phyloP scores from a whole-genome alignment of 2,888 invertebrate genomes.

The Campoplex nolae region DNA sequence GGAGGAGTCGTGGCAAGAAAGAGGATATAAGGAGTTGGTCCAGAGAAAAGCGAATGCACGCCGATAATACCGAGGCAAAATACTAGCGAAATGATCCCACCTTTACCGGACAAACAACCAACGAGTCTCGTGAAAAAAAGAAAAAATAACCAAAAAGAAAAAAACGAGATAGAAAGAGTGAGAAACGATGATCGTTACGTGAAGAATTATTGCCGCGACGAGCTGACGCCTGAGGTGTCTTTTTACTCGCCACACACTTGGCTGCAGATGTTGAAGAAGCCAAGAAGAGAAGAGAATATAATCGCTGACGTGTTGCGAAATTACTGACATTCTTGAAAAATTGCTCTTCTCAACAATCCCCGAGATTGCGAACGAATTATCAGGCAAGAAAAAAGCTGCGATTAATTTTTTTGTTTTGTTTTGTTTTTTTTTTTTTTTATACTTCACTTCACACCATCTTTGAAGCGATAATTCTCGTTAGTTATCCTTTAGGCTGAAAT shows the following conservation, averaged over 20 bases:
- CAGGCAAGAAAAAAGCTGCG: background rate
- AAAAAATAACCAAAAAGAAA: constrained; percentile 1
- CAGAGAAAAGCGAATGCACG: constrained; percentile 32
- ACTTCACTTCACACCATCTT: constrained; percentile 11
- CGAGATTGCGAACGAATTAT: constrained; percentile 14
- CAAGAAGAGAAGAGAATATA: constrained; percentile 38
- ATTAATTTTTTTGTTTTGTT: background rate
- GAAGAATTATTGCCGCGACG: constrained; percentile 69
- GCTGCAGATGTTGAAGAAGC: constrained; percentile 56
- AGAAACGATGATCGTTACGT: constrained; percentile 66
- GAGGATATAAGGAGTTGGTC: constrained; percentile 68
- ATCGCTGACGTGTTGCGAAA: constrained; percentile 12
- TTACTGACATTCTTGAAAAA: constrained; percentile 49
- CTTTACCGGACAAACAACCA: constrained; percentile 47
- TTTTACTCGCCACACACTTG: constrained; percentile 46
- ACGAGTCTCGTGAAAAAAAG: constrained; percentile 31
- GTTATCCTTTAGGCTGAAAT: background rate
- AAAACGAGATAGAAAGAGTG: constrained; percentile 38
- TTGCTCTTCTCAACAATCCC: background rate
- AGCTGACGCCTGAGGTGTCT: constrained; percentile 64
- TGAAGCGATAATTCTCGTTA: constrained; percentile 9
- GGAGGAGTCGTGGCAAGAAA: constrained; percentile 45
- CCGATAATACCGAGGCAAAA: constrained; percentile 58
- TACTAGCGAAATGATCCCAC: constrained; percentile 58
- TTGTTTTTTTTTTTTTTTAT: background rate